phyloP scores from a whole-genome alignment of 2,888 invertebrate genomes.

The Acanthopleura granulata region DNA sequence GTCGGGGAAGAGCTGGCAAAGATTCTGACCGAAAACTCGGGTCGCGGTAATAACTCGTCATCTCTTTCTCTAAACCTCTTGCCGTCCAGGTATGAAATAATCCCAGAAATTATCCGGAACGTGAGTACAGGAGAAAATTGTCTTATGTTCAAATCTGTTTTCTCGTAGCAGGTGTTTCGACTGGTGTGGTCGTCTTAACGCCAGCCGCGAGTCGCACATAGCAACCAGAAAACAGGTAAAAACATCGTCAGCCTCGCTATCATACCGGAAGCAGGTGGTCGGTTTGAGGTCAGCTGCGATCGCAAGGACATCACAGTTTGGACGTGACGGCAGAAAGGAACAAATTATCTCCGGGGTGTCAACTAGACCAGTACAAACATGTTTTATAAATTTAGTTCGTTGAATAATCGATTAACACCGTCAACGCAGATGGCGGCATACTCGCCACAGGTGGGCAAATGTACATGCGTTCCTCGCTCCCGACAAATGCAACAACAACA shows the following conservation, averaged over 20 bases:
- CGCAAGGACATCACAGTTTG: slow-evolving; percentile 18
- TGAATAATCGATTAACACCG: slow-evolving; percentile 24
- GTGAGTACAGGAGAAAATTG: slow-evolving; percentile 1
- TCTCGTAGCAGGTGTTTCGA: slow-evolving; percentile 7
- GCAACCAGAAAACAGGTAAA: slow-evolving; percentile 33
- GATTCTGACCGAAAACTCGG: not conserved
- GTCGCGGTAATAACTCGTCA: slow-evolving; percentile 17
- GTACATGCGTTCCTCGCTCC: not conserved
- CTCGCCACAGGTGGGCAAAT: slow-evolving; percentile 27
- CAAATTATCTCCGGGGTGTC: not conserved
- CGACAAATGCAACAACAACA: not conserved
- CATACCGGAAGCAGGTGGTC: slow-evolving; percentile 18
- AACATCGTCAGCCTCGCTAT: slow-evolving; percentile 9
- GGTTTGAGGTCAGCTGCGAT: not conserved
- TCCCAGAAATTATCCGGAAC: not conserved
- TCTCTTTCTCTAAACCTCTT: not conserved
- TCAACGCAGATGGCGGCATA: slow-evolving; percentile 29
- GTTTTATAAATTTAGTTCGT: slow-evolving; percentile 31
- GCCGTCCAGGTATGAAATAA: not conserved
- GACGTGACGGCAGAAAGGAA: not conserved
- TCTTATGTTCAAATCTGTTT: not conserved
- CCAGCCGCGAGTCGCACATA: slow-evolving; percentile 29
- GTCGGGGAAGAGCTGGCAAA: not conserved
- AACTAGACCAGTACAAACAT: slow-evolving; percentile 17
- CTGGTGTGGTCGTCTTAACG: slow-evolving; percentile 3